Conservation (phyloP, 2,888 invertebrate genomes). For the Lycocerus yunnanus region DNA sequence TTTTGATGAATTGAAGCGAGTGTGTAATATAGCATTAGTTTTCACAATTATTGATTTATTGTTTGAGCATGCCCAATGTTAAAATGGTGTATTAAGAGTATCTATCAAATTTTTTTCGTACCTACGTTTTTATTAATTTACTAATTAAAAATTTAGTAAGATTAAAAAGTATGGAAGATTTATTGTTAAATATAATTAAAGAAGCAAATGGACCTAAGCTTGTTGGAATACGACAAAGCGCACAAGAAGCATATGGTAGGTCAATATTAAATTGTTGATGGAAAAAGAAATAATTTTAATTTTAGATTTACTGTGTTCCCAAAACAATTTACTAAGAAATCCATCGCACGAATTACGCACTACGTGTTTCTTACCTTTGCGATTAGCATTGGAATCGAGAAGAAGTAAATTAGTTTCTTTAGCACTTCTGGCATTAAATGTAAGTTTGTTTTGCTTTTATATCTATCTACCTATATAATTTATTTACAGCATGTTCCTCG, state of each 20-base stretch:
- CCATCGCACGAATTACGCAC: conserved; percentile 83
- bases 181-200: conserved; percentile 81
- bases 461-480: no score
- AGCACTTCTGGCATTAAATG: conserved; percentile 88
- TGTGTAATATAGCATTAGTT: not conserved
- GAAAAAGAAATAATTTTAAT: conserved; percentile 32
- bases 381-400: conserved; percentile 86
- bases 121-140: not conserved
- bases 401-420: conserved; percentile 81
- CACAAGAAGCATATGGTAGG: conserved; percentile 86
- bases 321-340: conserved; percentile 74
- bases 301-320: conserved; percentile 78
- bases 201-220: conserved; percentile 83
- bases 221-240: conserved; percentile 74
- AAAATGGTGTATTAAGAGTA: conserved; percentile 13
- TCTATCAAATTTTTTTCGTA: not conserved
- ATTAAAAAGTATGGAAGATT: conserved; percentile 74
- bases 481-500: no score
- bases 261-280: not conserved
- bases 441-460: conserved; percentile 59
- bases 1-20: not conserved
- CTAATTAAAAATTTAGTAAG: not conserved
- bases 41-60: conserved; percentile 32
- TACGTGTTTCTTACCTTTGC: conserved; percentile 82
- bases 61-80: conserved; percentile 30